Conservation (phyloP, 2,113 vertebrate genomes). For the Enhydra lutris region DNA sequence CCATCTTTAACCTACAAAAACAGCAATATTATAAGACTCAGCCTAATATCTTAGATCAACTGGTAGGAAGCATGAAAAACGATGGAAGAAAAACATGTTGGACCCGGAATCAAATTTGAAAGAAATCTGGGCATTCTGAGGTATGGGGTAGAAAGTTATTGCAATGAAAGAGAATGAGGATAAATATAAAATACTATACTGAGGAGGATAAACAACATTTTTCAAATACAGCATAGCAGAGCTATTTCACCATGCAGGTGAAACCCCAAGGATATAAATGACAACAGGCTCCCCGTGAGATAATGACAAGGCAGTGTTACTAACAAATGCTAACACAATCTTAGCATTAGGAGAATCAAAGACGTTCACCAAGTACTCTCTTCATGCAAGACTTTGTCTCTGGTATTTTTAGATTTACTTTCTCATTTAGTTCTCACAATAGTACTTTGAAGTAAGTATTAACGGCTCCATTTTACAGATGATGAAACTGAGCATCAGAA, state of each 20-base stretch:
- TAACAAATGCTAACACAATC: neutral
- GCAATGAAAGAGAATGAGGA: neutral
- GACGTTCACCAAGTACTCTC: neutral
- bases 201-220: neutral
- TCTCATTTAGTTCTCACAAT: neutral
- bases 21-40: neutral
- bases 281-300: neutral
- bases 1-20: neutral
- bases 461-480: neutral
- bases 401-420: neutral
- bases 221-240: neutral
- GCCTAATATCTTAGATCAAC: neutral
- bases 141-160: neutral
- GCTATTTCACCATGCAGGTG: neutral
- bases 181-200: neutral
- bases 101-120: neutral
- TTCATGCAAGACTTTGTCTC: neutral
- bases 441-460: neutral
- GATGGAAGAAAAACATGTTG: neutral
- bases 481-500: neutral
- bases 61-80: neutral
- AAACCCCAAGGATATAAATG: neutral
- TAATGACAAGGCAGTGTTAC: neutral
- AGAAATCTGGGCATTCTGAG: conserved; percentile 15
- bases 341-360: neutral